Evolutionary conservation across 2,113 vertebrate species (phyloP).

Genomic region (Cyprinodon variegatus): DNA sequence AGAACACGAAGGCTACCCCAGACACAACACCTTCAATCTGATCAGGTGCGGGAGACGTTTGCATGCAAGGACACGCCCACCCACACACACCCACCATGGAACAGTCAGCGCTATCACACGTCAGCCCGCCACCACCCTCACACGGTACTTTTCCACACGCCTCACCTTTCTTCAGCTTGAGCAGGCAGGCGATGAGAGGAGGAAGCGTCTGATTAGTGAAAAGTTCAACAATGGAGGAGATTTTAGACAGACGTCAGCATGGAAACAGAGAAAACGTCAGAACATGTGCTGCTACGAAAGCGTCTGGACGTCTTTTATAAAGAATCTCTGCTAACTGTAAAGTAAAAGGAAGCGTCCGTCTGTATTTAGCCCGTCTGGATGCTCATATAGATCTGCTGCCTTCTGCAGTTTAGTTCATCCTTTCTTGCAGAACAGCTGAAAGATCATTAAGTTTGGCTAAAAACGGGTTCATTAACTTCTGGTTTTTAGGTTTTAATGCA

Average conservation of each 20-base stretch:
- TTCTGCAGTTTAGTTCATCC: too few relatives aligned
- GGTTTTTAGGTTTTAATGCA: too few relatives aligned
- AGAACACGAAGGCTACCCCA: slow-evolving; percentile 4
- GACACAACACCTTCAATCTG: neutral
- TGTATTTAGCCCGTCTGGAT: too few relatives aligned
- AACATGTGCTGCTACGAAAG: neutral
- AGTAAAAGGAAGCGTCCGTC: too few relatives aligned
- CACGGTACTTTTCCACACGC: slow-evolving; percentile 39
- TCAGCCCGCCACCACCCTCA: neutral
- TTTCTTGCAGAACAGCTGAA: too few relatives aligned
- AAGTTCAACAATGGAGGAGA: slow-evolving; percentile 8
- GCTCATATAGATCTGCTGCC: too few relatives aligned
- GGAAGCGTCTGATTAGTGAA: slow-evolving; percentile 46
- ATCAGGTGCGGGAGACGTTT: slow-evolving; percentile 20
- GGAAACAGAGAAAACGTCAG: slow-evolving; percentile 10
- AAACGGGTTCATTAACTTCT: too few relatives aligned
- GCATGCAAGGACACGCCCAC: slow-evolving; percentile 51
- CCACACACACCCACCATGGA: neutral
- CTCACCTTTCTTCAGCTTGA: slow-evolving; percentile 72
- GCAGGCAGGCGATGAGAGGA: slow-evolving; percentile 36
- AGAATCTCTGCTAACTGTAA: too few relatives aligned
- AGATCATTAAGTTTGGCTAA: too few relatives aligned
- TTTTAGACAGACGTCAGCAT: slow-evolving; percentile 8
- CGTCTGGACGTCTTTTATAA: neutral
- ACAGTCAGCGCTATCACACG: slow-evolving; percentile 26